Percentiles rank a stretch among this genome's conserved stretches.
Conservation (phyloP, 2,113 vertebrate genomes). For the Pomatostomus ruficeps region DNA sequence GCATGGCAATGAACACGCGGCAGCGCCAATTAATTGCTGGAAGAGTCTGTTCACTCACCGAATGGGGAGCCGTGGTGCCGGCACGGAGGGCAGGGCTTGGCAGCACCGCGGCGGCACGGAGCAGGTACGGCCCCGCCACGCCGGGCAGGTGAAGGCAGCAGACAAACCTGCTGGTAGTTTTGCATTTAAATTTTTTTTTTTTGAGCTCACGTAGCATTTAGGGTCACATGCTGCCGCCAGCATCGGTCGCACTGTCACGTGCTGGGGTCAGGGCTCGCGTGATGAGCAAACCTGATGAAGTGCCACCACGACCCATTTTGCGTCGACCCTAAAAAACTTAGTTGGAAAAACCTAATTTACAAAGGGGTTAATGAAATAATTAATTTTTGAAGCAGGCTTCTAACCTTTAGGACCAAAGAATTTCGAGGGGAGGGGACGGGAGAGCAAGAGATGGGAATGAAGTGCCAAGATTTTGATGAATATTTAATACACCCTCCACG, state of each 20-base stretch:
- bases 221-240: slow-evolving; percentile 64
- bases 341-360: background rate
- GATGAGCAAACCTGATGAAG: slow-evolving; percentile 18
- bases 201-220: slow-evolving; percentile 44
- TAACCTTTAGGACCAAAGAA: background rate
- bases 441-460: background rate
- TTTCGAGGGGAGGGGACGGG: background rate
- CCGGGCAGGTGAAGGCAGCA: slow-evolving; percentile 44
- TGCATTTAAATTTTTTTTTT: slow-evolving; percentile 12
- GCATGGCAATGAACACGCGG: slow-evolving; percentile 24
- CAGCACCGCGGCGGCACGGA: background rate
- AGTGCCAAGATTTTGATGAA: slow-evolving; percentile 51
- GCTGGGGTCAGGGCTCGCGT: slow-evolving; percentile 65
- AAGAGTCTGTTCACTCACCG: slow-evolving; percentile 57
- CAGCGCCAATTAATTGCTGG: slow-evolving; percentile 16
- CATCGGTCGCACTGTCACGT: slow-evolving; percentile 43
- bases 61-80: slow-evolving; percentile 16
- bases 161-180: slow-evolving; percentile 42
- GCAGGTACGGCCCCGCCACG: slow-evolving; percentile 18
- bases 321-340: background rate
- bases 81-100: slow-evolving; percentile 10
- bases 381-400: background rate
- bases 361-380: background rate
- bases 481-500: slow-evolving; percentile 16
- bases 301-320: background rate